Percentiles rank a stretch among this genome's conserved stretches.
phyloP scores from a whole-genome alignment of 1,140 invertebrate species.

The Meloidogyne exigua region DNA sequence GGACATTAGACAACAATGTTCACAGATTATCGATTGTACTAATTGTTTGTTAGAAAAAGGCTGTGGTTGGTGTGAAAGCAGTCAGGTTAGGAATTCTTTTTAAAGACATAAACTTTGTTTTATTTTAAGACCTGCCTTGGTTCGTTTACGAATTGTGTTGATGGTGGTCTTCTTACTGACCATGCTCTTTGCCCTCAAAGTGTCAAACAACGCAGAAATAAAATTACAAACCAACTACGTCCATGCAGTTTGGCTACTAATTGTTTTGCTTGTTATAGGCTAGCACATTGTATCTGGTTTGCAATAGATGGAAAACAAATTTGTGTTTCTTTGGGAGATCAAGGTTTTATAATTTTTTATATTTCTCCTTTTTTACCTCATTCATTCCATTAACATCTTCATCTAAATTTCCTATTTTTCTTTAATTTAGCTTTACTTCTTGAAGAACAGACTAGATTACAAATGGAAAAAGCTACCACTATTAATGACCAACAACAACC shows the following conservation, averaged over 20 bases:
- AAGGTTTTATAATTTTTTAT: conserved; percentile 40
- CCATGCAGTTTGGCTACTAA: conserved; percentile 52
- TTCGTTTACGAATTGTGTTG: conserved; percentile 39
- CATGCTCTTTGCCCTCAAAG: conserved; percentile 30
- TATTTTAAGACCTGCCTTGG: conserved; percentile 19
- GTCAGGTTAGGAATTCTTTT: conserved; percentile 7
- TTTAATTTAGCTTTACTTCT: conserved; percentile 42
- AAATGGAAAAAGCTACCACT: conserved; percentile 26
- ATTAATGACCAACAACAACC: background rate
- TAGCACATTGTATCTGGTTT: conserved; percentile 57
- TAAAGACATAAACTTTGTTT: too few relatives aligned
- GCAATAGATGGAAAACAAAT: conserved; percentile 49
- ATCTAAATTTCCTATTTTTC: too few relatives aligned
- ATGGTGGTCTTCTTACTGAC: conserved; percentile 38
- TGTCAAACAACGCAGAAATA: conserved; percentile 30
- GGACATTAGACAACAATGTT: conserved; percentile 26
- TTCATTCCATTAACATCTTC: background rate
- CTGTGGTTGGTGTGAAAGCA: conserved; percentile 52
- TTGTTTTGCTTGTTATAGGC: conserved; percentile 51
- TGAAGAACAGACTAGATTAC: conserved; percentile 49
- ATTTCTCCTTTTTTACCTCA: background rate
- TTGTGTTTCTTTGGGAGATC: conserved; percentile 56
- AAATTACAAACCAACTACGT: conserved; percentile 27
- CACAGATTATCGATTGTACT: conserved; percentile 44
- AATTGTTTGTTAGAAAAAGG: conserved; percentile 42